Evolutionary conservation across 2,113 vertebrate genomes (phyloP).

Genomic region (Platysternon megacephalum): DNA sequence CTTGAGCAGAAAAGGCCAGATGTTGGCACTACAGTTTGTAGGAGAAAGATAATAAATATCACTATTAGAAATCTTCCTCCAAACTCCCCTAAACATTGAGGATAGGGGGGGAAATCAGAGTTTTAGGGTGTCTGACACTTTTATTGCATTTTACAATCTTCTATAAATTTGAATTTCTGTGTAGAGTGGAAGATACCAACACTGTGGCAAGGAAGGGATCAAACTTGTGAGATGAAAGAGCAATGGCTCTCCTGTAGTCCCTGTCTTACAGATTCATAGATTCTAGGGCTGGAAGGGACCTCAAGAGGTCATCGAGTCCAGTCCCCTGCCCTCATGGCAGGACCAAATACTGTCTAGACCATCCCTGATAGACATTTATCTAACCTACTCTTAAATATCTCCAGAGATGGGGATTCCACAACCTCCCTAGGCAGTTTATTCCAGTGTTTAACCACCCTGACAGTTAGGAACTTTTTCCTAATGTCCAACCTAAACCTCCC

Average conservation of each 20-base stretch:
- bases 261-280: no score
- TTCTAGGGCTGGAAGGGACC: no score
- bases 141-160: not conserved
- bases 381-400: no score
- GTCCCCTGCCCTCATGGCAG: no score
- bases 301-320: no score
- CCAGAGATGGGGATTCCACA: no score
- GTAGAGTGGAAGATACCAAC: not conserved
- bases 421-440: no score
- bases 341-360: no score
- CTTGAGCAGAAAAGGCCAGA: not conserved
- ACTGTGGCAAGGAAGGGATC: fast-evolving
- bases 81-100: not conserved
- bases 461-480: no score
- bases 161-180: not conserved
- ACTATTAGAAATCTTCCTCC: not conserved
- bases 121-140: not conserved
- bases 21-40: not conserved
- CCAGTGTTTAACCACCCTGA: no score
- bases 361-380: no score
- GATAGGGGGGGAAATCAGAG: not conserved
- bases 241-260: not conserved
- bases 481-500: no score
- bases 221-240: fast-evolving
- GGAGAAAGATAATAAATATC: conserved; percentile 23